Base-by-base conservation (phyloP, 2,797 vertebrate species). In the Tangara arthus region DNA sequence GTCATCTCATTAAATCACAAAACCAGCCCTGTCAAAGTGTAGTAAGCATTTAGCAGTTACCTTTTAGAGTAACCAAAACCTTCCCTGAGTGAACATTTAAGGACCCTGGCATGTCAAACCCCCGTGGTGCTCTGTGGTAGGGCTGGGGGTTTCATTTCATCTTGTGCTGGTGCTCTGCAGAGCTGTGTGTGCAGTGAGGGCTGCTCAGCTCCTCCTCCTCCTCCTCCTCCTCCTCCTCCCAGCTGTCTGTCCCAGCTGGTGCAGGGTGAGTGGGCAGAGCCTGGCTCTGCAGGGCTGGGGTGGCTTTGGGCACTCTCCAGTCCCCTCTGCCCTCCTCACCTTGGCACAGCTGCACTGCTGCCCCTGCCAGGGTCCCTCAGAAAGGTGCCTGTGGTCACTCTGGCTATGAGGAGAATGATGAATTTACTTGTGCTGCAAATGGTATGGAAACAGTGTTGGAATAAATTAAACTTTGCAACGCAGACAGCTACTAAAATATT, bases 281-380 rank as follows among this genome's bases (percentile, higher is more conserved):
- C 79, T 28, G 64, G 53, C 69, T 60, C 83, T 47, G 52, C 2
- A 35, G 50, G 63, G 35, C 6, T 21, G 1, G 1, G 39, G 14
- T 1, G 1, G 28, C 15, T 23, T 65, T 80, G 44, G 56, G 65
- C 78, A 53, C 11, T 3, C 53, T 68, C 13, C 24, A 16, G 53
- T 15, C 28, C 47, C 32, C 0, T 0, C 21, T 3, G 0, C 26
- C 24, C 47, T 73, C 52, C 42, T 63, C 13, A 1, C 3, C 12
- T 17, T 44, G 73, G 59, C 75, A 55, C 56, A 71, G 53, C 35
- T 81, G 85, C 42, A 23, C 15, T 6, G 46, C 2, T 44, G 52
- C n/a, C 69, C 59, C 63, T 81, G 46, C 34, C 61, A 68, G 76
- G n/a, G 27, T 28, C 50, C 49, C 57, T 69, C 28, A 18, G 0